These are phyloP conservation scores for Gavialis gangeticus DNA, from an alignment of 2,113 vertebrate genomes.

Conservation along the genomic window DNA sequence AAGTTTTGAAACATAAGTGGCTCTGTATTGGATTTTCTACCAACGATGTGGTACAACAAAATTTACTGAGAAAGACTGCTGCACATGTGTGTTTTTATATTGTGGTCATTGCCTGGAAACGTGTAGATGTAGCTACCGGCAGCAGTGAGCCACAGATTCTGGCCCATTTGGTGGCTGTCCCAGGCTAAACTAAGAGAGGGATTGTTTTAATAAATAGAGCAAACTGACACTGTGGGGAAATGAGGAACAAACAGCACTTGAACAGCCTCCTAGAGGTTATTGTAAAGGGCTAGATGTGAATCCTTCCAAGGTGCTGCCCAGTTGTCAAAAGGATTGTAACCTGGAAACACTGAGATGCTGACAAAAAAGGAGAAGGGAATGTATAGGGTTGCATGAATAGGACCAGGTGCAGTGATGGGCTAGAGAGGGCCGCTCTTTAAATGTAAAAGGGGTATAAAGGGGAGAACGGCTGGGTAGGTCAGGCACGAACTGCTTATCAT, in stretches of 20 bases:
- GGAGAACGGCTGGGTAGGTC: not conserved
- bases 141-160: not conserved
- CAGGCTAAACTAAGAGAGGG: not conserved
- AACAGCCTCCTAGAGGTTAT: not conserved
- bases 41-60: not conserved
- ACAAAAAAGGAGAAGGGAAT: not conserved
- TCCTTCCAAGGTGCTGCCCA: not conserved
- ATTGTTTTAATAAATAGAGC: not conserved
- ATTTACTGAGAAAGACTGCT: not conserved
- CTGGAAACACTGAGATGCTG: not conserved
- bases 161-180: not conserved
- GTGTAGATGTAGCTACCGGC: not conserved
- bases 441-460: not conserved
- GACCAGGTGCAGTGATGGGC: not conserved
- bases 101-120: not conserved
- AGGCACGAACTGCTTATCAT: not conserved
- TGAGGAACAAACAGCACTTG: fast-evolving
- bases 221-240: not conserved
- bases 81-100: not conserved
- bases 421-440: not conserved
- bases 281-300: not conserved
- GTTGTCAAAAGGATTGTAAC: not conserved
- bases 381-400: not conserved
- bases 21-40: not conserved
- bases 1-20: not conserved